Conservation (phyloP, 2,113 vertebrate genomes). For the Prietella phreatophila region DNA sequence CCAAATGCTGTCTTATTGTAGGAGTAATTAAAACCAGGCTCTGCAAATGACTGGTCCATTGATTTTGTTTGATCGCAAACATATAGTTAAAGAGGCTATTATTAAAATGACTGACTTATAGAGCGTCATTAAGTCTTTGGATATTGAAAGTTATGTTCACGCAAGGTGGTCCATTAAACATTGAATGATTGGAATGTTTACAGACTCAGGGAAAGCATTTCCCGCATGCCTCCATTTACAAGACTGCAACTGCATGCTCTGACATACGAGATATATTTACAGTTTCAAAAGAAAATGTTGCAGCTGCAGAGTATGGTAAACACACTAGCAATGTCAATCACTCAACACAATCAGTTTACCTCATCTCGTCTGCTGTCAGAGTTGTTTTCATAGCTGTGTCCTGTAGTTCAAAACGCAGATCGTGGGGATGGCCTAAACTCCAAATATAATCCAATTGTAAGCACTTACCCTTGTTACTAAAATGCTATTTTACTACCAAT, state of each 20-base stretch:
- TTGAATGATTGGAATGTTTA: conserved; percentile 22
- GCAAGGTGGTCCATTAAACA: conserved; percentile 34
- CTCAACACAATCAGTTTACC: background rate
- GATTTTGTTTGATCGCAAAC: conserved; percentile 49
- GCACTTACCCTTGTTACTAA: background rate
- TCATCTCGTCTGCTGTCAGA: background rate
- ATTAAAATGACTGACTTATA: conserved; percentile 58
- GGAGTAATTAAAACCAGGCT: conserved; percentile 58
- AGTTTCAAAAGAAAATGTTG: background rate
- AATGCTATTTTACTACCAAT: background rate
- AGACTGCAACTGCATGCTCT: background rate
- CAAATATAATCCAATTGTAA: background rate
- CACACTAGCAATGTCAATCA: background rate
- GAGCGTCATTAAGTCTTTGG: conserved; percentile 53
- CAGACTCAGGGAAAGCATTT: background rate
- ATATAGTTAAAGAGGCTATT: conserved; percentile 57
- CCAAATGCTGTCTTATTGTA: conserved; percentile 39
- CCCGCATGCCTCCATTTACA: background rate
- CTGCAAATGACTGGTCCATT: conserved; percentile 43
- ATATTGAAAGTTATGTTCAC: conserved; percentile 47
- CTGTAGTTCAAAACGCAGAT: no score
- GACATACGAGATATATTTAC: background rate
- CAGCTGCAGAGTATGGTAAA: background rate
- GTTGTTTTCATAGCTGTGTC: background rate
- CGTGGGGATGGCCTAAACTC: background rate